A percentile compares a stretch with the other conserved stretches of the same genome.
These are phyloP conservation scores for Crocuta crocuta DNA, from an alignment of 2,113 vertebrate species.

Conservation along the genomic window DNA sequence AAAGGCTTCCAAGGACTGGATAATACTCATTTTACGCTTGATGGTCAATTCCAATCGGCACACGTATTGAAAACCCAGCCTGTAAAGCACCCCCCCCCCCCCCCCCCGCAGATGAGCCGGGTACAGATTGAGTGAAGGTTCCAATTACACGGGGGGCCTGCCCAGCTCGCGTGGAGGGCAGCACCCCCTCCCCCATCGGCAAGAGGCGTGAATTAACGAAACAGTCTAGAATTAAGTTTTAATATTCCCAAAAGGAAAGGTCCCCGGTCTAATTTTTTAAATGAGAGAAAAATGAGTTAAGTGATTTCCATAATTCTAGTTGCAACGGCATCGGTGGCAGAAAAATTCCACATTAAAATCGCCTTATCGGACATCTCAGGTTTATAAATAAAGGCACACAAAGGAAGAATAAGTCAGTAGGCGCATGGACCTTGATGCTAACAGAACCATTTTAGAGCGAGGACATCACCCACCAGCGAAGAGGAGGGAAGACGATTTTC, in stretches of 20 bases:
- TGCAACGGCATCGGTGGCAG: not conserved
- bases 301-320: not conserved
- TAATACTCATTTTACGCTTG: not conserved
- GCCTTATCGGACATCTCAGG: not conserved
- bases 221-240: fast-evolving
- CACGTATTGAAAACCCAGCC: not conserved
- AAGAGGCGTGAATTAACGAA: fast-evolving
- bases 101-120: not conserved
- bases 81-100: not conserved
- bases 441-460: not conserved
- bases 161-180: fast-evolving
- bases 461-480: fast-evolving
- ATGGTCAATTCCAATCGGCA: not conserved
- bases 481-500: not conserved
- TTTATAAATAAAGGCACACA: not conserved
- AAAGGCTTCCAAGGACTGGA: not conserved
- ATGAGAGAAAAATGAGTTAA: not conserved
- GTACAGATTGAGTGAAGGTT: not conserved
- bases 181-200: fast-evolving
- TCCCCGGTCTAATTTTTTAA: not conserved
- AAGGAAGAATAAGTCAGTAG: not conserved
- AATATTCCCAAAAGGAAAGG: not conserved
- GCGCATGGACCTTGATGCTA: fast-evolving
- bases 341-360: not conserved
- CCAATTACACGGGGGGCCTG: not conserved